Base-by-base conservation (phyloP, 1,140 invertebrate genomes). In the Pogonomyrmex barbatus region DNA sequence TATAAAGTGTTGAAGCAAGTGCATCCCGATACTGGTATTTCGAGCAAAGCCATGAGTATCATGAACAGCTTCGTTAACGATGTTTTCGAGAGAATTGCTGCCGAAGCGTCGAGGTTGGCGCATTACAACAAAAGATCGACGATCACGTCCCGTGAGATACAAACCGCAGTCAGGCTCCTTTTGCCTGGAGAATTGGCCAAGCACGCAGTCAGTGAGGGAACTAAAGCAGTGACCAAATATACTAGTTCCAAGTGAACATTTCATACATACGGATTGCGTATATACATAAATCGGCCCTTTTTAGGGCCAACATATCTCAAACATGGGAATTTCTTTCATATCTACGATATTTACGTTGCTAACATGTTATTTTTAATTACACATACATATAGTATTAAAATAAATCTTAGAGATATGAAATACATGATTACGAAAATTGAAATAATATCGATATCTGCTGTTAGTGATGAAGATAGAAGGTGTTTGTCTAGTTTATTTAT, bases 1-100 rank as follows among this genome's bases (percentile, higher is more conserved):
- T 97, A 96, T 94, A 97, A 97, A 90, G 95, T 97, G 17, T 90
- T 97, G 89, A 97, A 97, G 88, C 96, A 97, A 93, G 96, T 97
- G 8, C 96, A 97, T 92, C 96, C 96, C 2, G 94, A 97, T 91
- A 97, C 96, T 81, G 96, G 97, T 50, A 96, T 97, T 56, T 97
- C 96, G 14, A 94, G 93, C 62, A 96, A 96, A 91, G 96, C 96
- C 0, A 96, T 96, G 96, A 96, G 94, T 42, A 96, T 96, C 90
- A 96, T 96, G 96, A 96, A 96, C 92, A 95, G 94, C 62, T 97
- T 97, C 92, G 96, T 97, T 50, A 96, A 96, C 67, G 96, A 97
- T 89, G 96, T 97, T 75, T 97, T 97, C 89, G 96, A 97, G 88
- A 94, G 96, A 42, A 97, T 97, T 90, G 96, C 97, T 42, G 96